phyloP scores from a whole-genome alignment of 2,888 invertebrate genomes.

The Pteria penguin region DNA sequence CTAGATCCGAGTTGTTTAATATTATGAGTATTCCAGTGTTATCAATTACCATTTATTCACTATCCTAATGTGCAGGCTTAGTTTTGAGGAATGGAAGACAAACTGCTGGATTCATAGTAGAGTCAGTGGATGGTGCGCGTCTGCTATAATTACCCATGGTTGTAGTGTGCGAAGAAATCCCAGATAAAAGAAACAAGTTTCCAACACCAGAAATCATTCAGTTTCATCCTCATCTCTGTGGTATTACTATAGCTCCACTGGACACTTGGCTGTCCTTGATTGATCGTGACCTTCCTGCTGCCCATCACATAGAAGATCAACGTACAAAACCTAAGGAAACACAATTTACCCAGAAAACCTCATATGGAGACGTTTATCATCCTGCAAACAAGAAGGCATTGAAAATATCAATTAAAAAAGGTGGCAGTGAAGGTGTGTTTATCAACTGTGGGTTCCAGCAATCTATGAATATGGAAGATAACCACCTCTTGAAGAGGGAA shows the following conservation, averaged over 20 bases:
- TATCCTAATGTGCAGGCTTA: background rate
- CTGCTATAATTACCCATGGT: constrained; percentile 23
- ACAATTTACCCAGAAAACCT: background rate
- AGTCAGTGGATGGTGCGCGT: constrained; percentile 27
- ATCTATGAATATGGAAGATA: too few species aligned
- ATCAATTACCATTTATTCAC: background rate
- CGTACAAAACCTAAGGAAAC: background rate
- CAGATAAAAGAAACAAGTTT: constrained; percentile 34
- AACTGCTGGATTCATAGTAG: constrained; percentile 22
- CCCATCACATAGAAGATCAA: background rate
- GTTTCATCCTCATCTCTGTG: constrained; percentile 30
- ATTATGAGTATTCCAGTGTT: background rate
- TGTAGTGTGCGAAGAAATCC: constrained; percentile 42
- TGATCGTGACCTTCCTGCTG: background rate
- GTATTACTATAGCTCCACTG: constrained; percentile 4
- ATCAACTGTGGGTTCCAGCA: too few species aligned
- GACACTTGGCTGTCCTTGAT: background rate
- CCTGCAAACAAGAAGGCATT: too few species aligned
- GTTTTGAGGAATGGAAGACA: constrained; percentile 18
- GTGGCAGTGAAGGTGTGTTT: too few species aligned
- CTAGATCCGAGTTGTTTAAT: background rate
- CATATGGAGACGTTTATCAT: too few species aligned
- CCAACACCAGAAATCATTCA: constrained; percentile 37
- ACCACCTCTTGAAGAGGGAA: too few species aligned
- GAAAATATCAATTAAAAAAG: too few species aligned